phyloP scores from a whole-genome alignment of 2,113 vertebrate genomes.

The Ochotona curzoniae region DNA sequence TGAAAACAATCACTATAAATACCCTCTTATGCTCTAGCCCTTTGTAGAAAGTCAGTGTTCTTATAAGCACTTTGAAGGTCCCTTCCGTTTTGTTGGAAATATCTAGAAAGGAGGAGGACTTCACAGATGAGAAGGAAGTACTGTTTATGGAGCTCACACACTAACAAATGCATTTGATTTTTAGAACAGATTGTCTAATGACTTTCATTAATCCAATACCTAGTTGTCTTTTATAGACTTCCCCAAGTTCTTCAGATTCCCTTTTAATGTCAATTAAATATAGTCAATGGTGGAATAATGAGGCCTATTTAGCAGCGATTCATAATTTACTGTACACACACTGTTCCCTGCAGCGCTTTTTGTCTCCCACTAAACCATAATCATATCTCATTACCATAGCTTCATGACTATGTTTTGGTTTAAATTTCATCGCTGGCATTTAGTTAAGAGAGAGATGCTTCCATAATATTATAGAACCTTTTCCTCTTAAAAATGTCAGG shows the following conservation, averaged over 20 bases:
- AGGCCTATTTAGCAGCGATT: conserved; percentile 65
- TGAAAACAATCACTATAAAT: conserved; percentile 33
- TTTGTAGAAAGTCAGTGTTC: neutral
- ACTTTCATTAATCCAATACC: neutral
- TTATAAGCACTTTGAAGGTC: neutral
- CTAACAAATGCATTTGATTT: neutral
- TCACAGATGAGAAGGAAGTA: neutral
- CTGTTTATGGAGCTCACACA: neutral
- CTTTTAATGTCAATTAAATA: conserved; percentile 51
- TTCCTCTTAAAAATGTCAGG: conserved; percentile 66
- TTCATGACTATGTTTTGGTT: conserved; percentile 65
- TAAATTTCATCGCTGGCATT: conserved; percentile 75
- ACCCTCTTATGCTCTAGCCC: neutral
- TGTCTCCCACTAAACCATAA: conserved; percentile 61
- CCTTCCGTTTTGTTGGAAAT: neutral
- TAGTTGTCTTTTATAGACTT: conserved; percentile 36
- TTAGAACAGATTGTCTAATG: neutral
- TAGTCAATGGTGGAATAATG: conserved; percentile 60
- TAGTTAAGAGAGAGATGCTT: conserved; percentile 66
- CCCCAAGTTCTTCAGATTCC: conserved; percentile 30
- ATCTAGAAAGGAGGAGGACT: conserved; percentile 46
- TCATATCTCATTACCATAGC: conserved; percentile 66
- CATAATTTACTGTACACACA: conserved; percentile 57
- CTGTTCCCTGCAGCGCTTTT: conserved; percentile 58
- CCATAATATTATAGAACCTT: conserved; percentile 53